A percentile compares a stretch with the other conserved stretches of the same genome.
Evolutionary conservation across 2,113 vertebrate species (phyloP).

Genomic region (Alectura lathami): DNA sequence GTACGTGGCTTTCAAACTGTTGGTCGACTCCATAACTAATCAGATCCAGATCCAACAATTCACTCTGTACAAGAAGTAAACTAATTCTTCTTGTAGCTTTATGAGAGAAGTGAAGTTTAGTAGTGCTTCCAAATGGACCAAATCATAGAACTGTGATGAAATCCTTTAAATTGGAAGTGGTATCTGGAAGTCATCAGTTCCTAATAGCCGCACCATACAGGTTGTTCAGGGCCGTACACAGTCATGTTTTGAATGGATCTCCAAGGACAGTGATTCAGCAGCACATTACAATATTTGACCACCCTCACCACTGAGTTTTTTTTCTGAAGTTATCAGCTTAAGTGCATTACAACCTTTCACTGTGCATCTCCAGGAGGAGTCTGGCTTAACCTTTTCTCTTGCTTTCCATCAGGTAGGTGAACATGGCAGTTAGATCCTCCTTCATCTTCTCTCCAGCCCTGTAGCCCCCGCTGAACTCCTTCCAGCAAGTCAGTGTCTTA

Average conservation of each 20-base stretch:
- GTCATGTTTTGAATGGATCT: neutral
- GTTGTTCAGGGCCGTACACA: neutral
- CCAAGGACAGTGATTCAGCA: neutral
- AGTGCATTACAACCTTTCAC: neutral
- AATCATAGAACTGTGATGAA: neutral
- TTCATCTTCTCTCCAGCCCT: neutral
- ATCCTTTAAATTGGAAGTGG: neutral
- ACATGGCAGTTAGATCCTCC: neutral
- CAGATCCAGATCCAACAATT: neutral
- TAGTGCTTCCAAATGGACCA: neutral
- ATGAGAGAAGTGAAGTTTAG: neutral
- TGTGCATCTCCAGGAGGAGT: neutral
- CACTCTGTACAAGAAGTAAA: neutral
- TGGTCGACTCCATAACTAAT: neutral
- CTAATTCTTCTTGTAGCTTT: neutral
- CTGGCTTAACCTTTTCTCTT: neutral
- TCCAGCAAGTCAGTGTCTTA: neutral
- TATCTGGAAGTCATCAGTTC: neutral
- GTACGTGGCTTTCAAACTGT: neutral
- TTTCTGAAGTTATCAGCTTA: neutral
- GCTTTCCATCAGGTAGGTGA: neutral
- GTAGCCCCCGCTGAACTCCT: neutral
- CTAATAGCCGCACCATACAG: accelerated
- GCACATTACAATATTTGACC: neutral
- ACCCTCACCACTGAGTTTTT: neutral